Evolutionary conservation across 2,113 vertebrate species (phyloP), one percentile per base, ranked within the genome.

Genomic region (Ctenomys sociabilis): DNA sequence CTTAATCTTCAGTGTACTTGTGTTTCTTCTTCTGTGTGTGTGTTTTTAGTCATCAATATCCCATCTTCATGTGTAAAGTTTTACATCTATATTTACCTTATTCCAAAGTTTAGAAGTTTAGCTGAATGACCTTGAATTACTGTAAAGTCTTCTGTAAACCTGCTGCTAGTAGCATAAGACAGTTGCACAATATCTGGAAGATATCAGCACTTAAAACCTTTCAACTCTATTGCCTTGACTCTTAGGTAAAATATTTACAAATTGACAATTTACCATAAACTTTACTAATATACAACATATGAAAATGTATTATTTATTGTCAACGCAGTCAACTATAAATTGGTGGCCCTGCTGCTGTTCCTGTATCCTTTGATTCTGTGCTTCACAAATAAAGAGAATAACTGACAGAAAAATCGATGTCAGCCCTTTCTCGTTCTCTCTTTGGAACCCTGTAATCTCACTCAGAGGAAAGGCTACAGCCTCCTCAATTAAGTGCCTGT

Each of bases 171-270:
- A 21, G 3, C 43, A 43, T 13, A 70, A 10, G 1, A 35, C 59
- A 91, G 32, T 91, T 85, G 5, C 14, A 49, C 7, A 73, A 4
- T 68, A 91, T 64, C 13, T 63, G 88, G n/a, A 94, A 84, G 82
- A 78, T 90, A 61, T 63, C 3, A 52, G 7, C 22, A 68, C 37
- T 66, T 88, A 84, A 93, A 95, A 6, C 40, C 35, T 84, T 91
- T 83, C 63, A n/a, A 35, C 68, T 28, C 19, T 90, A 0, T 66
- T 93, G 19, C 1, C 3, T 91, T 24, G 3, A 72, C 1, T 61
- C 95, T 96, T 68, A 86, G 82, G 32, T 90, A 52, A 52, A 78
- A 40, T 72, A 28, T 49, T 19, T 63, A 96, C 24, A 89, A 43
- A 83, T 37, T 94, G 35, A 83, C 22, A 30, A 35, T 26, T 32